Evolutionary conservation across 2,888 invertebrate species (phyloP).

Genomic region (Exocentrus adspersus): DNA sequence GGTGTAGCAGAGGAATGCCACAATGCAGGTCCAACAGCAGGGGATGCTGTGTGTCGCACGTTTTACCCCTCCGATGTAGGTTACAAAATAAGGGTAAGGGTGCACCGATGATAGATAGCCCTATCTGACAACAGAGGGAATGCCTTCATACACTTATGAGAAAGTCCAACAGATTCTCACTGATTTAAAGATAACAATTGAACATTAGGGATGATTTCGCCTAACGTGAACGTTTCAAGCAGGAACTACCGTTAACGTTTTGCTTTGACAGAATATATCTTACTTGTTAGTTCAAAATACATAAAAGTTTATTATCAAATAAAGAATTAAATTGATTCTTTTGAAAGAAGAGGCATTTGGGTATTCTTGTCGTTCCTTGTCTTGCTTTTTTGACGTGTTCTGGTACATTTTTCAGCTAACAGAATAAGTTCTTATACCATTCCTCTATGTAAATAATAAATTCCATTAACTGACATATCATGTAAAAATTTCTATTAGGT

Average conservation of each 20-base stretch:
- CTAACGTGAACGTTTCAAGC: constrained; percentile 1
- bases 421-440: too few species aligned
- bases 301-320: too few species aligned
- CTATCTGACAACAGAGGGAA: constrained; percentile 23
- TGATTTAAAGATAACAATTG: constrained; percentile 26
- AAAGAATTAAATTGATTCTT: too few species aligned
- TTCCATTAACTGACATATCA: too few species aligned
- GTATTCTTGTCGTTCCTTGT: too few species aligned
- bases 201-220: constrained; percentile 20
- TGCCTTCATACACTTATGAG: constrained; percentile 21
- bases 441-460: too few species aligned
- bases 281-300: too few species aligned
- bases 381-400: too few species aligned
- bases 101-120: constrained; percentile 55
- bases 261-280: too few species aligned
- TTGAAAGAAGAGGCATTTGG: too few species aligned
- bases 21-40: constrained; percentile 22
- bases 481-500: too few species aligned
- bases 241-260: constrained; percentile 14
- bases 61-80: constrained; percentile 39
- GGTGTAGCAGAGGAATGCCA: constrained; percentile 36
- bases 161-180: constrained; percentile 25
- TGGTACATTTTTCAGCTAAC: too few species aligned
- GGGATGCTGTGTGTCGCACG: constrained; percentile 35
- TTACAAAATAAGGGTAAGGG: constrained; percentile 45